These are phyloP conservation scores for Vombatus ursinus DNA, from an alignment of 2,113 vertebrate genomes.

Conservation along the genomic window DNA sequence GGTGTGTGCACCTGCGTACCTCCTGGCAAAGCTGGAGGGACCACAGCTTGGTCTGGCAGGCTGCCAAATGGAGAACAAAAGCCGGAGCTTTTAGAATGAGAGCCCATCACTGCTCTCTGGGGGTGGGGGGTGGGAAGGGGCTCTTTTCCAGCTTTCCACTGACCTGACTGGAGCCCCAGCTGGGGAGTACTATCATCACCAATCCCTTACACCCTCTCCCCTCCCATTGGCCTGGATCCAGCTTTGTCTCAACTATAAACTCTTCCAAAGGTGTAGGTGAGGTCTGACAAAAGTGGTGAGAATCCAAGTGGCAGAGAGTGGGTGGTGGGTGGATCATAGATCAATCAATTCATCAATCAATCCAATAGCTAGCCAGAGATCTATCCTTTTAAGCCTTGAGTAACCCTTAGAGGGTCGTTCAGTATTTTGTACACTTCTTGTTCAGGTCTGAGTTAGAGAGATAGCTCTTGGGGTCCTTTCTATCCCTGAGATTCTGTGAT, in stretches of 20 bases:
- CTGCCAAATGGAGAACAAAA: neutral
- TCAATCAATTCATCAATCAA: neutral
- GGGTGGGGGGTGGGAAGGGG: neutral
- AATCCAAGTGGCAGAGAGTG: neutral
- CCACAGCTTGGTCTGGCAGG: neutral
- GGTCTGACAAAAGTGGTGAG: neutral
- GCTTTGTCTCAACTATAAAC: neutral
- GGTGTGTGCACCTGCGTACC: neutral
- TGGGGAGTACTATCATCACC: neutral
- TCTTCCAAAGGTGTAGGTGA: neutral
- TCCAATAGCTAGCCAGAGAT: neutral
- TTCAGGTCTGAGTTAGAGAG: neutral
- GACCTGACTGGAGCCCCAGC: neutral
- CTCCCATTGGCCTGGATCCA: neutral
- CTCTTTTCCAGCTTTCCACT: neutral
- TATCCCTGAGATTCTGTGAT: neutral
- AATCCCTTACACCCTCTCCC: neutral
- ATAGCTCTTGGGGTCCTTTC: neutral
- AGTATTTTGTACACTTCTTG: neutral
- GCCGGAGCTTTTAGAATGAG: neutral
- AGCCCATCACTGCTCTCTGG: neutral
- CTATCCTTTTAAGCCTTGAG: neutral
- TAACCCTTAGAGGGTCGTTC: neutral
- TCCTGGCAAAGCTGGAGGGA: neutral
- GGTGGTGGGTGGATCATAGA: neutral